phyloP scores from a whole-genome alignment of 30 jellyfish, hydroid and myxozoan species.

The Turritopsis rubra region DNA sequence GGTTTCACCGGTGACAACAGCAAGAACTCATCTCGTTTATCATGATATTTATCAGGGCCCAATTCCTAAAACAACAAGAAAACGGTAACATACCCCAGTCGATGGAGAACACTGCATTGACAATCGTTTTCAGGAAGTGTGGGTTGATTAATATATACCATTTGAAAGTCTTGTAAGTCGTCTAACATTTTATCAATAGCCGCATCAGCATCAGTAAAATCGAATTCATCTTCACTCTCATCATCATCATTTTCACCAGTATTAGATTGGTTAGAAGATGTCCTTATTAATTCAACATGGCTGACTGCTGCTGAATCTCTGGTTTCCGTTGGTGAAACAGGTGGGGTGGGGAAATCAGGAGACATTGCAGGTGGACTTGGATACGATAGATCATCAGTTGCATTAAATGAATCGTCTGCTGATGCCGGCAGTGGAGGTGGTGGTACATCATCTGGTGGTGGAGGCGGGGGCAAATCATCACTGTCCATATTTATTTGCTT shows the following conservation, averaged over 20 bases:
- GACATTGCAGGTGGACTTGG: slow-evolving; percentile 14
- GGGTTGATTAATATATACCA: slow-evolving; percentile 28
- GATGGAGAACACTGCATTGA: neutral
- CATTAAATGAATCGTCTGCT: neutral
- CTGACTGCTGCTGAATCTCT: neutral
- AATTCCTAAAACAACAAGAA: slow-evolving; percentile 5
- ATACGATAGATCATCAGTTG: neutral
- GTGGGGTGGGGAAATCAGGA: slow-evolving; percentile 15
- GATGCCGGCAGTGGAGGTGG: slow-evolving; percentile 12
- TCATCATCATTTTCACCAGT: neutral
- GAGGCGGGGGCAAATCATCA: neutral
- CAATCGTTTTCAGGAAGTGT: neutral
- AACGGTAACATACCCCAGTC: neutral
- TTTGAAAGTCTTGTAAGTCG: slow-evolving; percentile 70
- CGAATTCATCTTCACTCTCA: slow-evolving; percentile 54
- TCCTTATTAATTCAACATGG: neutral
- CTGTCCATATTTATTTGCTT: slow-evolving; percentile 1
- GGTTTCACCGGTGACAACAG: slow-evolving; percentile 23
- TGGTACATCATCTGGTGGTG: neutral
- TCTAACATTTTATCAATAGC: slow-evolving; percentile 96
- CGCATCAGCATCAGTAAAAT: slow-evolving; percentile 94
- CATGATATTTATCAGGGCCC: slow-evolving; percentile 31
- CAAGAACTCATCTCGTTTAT: slow-evolving; percentile 17
- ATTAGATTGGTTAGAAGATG: neutral
- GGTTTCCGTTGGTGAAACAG: neutral